Evolutionary conservation across 1,140 invertebrate genomes (phyloP), one percentile per base, ranked within the genome.

Genomic region (Papilio glaucus): DNA sequence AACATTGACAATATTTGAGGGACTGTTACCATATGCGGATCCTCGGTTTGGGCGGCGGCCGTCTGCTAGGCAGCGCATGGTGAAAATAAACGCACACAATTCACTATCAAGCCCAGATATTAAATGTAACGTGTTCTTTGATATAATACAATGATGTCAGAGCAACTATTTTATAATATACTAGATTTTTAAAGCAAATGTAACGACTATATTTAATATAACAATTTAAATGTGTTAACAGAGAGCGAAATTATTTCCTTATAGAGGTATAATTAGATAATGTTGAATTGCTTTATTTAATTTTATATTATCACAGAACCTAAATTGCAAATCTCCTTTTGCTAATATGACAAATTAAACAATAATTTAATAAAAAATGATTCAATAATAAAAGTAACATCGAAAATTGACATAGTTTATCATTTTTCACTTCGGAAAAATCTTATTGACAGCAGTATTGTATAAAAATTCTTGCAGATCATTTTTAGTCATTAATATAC

Each of bases 11-110:
- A 76, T 87, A 83, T 78, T 81, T 78, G 77, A 77, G 78, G 77
- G 80, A 84, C 78, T 81, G 94, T 97, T 98, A 98, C 97, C 97
- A 97, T 95, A 97, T 96, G 95, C 96, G 96, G 93, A 97, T 97
- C 96, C 97, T 96, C 94, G 97, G 96, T 95, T 96, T 96, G 89
- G 97, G 95, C 92, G 96, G 96, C 91, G 96, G 96, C 95, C 96
- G 96, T 95, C 96, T 97, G 91, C 87, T 75, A 83, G 85, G 74
- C 85, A 78, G 76, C 84, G 83, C 86, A 83, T 85, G 82, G 85
- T 89, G 87, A 75, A 92, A 92, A 90, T 84, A 92, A 89, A 90
- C 75, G 72, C 72, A 83, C 72, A 82, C 70, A 80, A 81, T 84
- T 80, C 81, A 85, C 84, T 85, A 81, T 77, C 78, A 85, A 77